These are phyloP conservation scores for Coecobrya sp. DNA, from an alignment of 2,888 invertebrate species.

Conservation along the genomic window DNA sequence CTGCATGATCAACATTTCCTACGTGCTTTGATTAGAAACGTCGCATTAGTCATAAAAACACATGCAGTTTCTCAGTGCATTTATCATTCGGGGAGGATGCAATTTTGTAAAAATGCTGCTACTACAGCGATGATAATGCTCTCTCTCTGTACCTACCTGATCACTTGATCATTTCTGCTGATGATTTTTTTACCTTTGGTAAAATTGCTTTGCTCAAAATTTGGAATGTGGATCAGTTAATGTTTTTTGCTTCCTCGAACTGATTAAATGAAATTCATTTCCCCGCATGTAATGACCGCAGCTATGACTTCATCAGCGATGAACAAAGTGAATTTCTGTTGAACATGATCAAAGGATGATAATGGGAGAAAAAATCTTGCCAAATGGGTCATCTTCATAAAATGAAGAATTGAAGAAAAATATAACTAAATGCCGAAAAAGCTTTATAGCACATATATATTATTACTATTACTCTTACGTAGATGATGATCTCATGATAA, in stretches of 20 bases:
- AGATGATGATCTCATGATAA: slow-evolving; percentile 14
- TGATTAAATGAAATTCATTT: slow-evolving; percentile 40
- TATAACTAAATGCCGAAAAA: slow-evolving; percentile 18
- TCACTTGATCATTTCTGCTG: slow-evolving; percentile 33
- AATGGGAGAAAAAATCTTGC: slow-evolving; percentile 28
- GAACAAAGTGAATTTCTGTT: background rate
- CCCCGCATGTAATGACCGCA: slow-evolving; percentile 5
- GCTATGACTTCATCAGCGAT: slow-evolving; percentile 66
- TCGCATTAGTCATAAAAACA: slow-evolving; percentile 14
- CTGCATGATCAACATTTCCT: slow-evolving; percentile 21
- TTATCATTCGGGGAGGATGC: background rate
- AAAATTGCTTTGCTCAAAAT: slow-evolving; percentile 26
- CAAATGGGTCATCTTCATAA: slow-evolving; percentile 64
- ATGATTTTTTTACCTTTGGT: slow-evolving; percentile 30
- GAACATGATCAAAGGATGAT: slow-evolving; percentile 15
- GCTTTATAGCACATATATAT: background rate
- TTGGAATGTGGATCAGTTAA: slow-evolving; percentile 72
- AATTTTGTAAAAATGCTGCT: background rate
- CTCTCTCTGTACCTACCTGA: background rate
- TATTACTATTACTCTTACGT: no score
- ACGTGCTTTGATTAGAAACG: slow-evolving; percentile 39
- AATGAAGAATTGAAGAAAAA: slow-evolving; percentile 24
- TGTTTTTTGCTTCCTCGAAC: background rate
- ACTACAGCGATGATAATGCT: background rate
- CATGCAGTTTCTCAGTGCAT: slow-evolving; percentile 3